phyloP scores from a whole-genome alignment of 2,888 invertebrate genomes.

The Caprella mutica region DNA sequence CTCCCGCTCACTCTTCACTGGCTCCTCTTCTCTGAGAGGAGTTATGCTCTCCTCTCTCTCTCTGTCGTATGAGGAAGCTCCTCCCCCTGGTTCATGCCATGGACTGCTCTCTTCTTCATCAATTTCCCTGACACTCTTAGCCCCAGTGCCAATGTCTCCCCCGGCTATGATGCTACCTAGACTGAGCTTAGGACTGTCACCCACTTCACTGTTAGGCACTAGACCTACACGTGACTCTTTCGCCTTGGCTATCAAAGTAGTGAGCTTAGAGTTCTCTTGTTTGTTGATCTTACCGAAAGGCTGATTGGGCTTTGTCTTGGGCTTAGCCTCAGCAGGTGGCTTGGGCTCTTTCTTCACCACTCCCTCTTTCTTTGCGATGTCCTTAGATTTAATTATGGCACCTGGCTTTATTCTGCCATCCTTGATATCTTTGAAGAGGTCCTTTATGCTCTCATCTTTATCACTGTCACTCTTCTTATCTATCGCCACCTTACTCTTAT shows the following conservation, averaged over 20 bases:
- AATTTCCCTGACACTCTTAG: conserved; percentile 24
- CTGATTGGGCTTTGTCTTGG: conserved; percentile 24
- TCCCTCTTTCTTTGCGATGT: conserved; percentile 33
- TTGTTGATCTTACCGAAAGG: conserved; percentile 33
- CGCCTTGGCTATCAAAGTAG: conserved; percentile 32
- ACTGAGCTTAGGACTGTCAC: conserved; percentile 32
- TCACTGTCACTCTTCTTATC: conserved; percentile 14
- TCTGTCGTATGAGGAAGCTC: not conserved
- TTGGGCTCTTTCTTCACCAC: conserved; percentile 33
- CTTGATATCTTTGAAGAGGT: conserved; percentile 32
- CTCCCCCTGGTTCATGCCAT: no score
- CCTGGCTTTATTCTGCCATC: conserved; percentile 33
- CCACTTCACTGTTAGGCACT: conserved; percentile 30
- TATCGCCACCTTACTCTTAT: conserved; percentile 8
- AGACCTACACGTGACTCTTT: conserved; percentile 34
- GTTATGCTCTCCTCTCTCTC: conserved; percentile 6
- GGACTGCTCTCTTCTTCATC: conserved; percentile 33
- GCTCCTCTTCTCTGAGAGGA: conserved; percentile 5
- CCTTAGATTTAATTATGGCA: conserved; percentile 33
- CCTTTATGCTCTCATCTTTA: conserved; percentile 29
- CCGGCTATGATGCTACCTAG: conserved; percentile 29
- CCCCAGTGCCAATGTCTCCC: conserved; percentile 31
- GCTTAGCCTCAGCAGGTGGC: conserved; percentile 27
- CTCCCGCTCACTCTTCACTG: conserved; percentile 27
- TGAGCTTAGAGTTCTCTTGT: conserved; percentile 30